Evolutionary conservation across 2,797 vertebrate genomes (phyloP), one percentile per base, ranked within the genome.

Genomic region (Moxostoma hubbsi): DNA sequence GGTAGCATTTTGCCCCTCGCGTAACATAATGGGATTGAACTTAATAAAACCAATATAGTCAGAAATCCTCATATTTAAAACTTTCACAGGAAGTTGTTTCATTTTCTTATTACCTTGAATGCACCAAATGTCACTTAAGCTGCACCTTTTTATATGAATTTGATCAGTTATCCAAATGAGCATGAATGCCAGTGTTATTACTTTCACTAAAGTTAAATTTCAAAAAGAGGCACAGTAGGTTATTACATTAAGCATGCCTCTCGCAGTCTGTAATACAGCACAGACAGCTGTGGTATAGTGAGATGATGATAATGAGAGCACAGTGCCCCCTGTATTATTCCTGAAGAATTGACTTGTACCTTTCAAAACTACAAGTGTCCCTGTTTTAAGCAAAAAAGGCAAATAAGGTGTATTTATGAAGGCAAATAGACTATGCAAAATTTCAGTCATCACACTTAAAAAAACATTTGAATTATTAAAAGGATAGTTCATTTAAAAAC

Each of bases 311-410:
- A 24, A 24, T 87, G 87, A 88, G 88, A 85, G 87, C 80, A 90
- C 82, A 89, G 88, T 87, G 87, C 89, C 88, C 86, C 87, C 84
- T 86, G 75, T 84, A 66, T 82, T 64, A 57, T 82, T 86, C 72
- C 45, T 18, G 45, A 70, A 80, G 85, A 77, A 88, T 81, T 72
- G 24, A 63, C 61, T n/a, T 13, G 47, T 51, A 53, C 36, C 53
- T 55, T 79, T 75, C 50, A 75, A 71, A 63, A 73, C 18, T 12
- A 46, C 54, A 36, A 36, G 55, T 50, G 7, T 9, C 9, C 51
- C 18, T 36, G 53, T 45, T 68, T 68, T 63, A 8, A 45, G 11
- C 45, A 45, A 12, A 76, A 12, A 16, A 43, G 24, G 16, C 18
- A 59, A 15, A 36, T 45, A 47, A 7, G 7, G 47, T 49, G 16